phyloP scores from a whole-genome alignment of 2,888 invertebrate species.

The Bhutanitis thaidina region DNA sequence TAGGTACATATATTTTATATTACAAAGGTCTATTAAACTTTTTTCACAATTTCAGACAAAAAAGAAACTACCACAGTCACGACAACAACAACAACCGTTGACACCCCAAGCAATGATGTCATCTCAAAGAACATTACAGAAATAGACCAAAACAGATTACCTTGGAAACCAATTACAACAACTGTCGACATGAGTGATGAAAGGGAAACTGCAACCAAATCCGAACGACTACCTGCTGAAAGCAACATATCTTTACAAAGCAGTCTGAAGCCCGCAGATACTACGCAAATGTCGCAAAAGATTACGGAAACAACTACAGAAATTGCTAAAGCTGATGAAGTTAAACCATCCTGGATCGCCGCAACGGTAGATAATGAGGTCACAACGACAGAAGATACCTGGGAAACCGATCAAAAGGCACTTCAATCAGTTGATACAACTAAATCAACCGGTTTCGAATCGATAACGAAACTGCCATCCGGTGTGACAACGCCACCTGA shows the following conservation, averaged over 20 bases:
- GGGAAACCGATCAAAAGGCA: constrained; percentile 38
- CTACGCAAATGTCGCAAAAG: constrained; percentile 34
- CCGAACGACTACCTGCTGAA: constrained; percentile 55
- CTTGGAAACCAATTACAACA: constrained; percentile 46
- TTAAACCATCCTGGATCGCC: constrained; percentile 48
- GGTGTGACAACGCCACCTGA: constrained; percentile 66
- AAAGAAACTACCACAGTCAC: constrained; percentile 42
- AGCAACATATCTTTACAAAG: constrained; percentile 56
- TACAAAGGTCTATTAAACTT: too few species aligned
- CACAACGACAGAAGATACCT: constrained; percentile 35
- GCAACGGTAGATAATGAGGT: constrained; percentile 38
- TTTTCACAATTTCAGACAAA: constrained; percentile 47
- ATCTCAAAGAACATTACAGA: constrained; percentile 51
- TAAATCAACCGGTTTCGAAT: constrained; percentile 69
- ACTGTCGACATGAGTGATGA: constrained; percentile 32
- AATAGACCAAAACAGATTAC: constrained; percentile 50
- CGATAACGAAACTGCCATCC: constrained; percentile 70
- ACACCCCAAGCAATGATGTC: constrained; percentile 46
- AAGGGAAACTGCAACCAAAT: constrained; percentile 43
- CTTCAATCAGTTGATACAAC: constrained; percentile 52
- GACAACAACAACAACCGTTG: constrained; percentile 32
- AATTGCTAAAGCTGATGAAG: constrained; percentile 27
- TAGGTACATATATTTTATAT: too few species aligned
- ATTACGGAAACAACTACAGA: background rate
- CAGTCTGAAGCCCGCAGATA: constrained; percentile 38